Conservation (phyloP, 2,888 invertebrate genomes). For the Trissonchulus sp. region DNA sequence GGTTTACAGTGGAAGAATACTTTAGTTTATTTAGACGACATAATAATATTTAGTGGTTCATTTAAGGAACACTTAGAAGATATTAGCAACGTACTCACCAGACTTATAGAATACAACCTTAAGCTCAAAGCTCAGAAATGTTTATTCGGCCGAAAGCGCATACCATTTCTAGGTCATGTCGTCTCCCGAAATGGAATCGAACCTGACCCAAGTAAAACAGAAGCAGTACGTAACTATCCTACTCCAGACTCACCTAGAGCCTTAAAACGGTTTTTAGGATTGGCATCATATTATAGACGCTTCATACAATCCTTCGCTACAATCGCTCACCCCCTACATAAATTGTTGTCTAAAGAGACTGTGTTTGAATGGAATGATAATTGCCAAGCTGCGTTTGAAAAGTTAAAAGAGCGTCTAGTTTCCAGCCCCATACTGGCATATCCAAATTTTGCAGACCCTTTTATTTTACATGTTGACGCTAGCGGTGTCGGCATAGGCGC, state of each 20-base stretch:
- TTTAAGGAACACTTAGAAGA: conserved; percentile 11
- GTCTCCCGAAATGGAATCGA: neutral
- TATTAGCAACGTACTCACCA: neutral
- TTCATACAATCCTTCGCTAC: neutral
- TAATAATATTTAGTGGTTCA: neutral
- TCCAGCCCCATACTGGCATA: neutral
- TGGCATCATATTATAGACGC: neutral
- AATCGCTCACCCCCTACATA: neutral
- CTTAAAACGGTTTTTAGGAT: conserved; percentile 10
- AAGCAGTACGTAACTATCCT: neutral
- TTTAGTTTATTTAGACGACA: conserved; percentile 26
- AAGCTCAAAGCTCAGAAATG: conserved; percentile 16
- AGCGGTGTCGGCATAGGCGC: neutral
- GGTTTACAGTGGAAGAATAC: conserved; percentile 8
- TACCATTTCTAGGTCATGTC: neutral
- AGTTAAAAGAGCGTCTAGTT: neutral
- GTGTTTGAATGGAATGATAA: conserved; percentile 4
- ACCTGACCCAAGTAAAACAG: conserved; percentile 15
- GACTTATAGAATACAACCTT: neutral
- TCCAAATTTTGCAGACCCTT: conserved; percentile 14
- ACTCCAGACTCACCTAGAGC: neutral
- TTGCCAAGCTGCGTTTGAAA: conserved; percentile 13
- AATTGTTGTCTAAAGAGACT: neutral
- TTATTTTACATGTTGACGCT: conserved; percentile 10
- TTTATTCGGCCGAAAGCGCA: neutral